phyloP scores from a whole-genome alignment of 2,888 invertebrate genomes.

The Melipona beecheii region DNA sequence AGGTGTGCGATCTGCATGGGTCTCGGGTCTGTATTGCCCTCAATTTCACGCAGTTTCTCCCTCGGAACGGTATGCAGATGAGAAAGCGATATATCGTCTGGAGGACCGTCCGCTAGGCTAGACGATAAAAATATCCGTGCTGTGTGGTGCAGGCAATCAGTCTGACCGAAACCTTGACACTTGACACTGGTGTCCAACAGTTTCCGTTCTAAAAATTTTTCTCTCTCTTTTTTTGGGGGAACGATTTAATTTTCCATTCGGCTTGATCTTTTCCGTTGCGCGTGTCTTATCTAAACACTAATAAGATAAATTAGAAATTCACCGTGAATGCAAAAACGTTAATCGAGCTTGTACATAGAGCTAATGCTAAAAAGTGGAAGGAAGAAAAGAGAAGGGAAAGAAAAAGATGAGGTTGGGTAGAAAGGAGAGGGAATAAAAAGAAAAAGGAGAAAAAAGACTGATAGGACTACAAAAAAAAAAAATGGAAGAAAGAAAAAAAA shows the following conservation, averaged over 20 bases:
- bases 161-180: slow-evolving; percentile 45
- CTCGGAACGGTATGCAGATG: slow-evolving; percentile 53
- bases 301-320: slow-evolving; percentile 45
- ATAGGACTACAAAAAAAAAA: too few species aligned
- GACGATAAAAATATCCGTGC: slow-evolving; percentile 36
- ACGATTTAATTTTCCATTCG: slow-evolving; percentile 42
- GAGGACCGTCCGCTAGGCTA: slow-evolving; percentile 20
- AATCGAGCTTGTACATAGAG: not conserved
- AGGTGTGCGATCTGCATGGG: slow-evolving; percentile 32
- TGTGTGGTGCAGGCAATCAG: slow-evolving; percentile 1
- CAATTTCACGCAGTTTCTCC: slow-evolving; percentile 51
- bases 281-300: slow-evolving; percentile 27
- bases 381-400: not conserved
- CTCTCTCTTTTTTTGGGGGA: not conserved
- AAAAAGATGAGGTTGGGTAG: not conserved
- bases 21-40: slow-evolving; percentile 28
- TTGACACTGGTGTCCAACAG: slow-evolving; percentile 15
- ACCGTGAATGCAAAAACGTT: not conserved
- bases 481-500: too few species aligned
- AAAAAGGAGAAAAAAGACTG: not conserved
- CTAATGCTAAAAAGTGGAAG: not conserved
- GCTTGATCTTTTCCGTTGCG: slow-evolving; percentile 20
- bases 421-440: not conserved
- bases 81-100: slow-evolving; percentile 30
- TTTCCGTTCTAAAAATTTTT: not conserved